These are phyloP conservation scores for Drosophila bifasciata DNA, from an alignment of 1,140 invertebrate species.

Conservation along the genomic window DNA sequence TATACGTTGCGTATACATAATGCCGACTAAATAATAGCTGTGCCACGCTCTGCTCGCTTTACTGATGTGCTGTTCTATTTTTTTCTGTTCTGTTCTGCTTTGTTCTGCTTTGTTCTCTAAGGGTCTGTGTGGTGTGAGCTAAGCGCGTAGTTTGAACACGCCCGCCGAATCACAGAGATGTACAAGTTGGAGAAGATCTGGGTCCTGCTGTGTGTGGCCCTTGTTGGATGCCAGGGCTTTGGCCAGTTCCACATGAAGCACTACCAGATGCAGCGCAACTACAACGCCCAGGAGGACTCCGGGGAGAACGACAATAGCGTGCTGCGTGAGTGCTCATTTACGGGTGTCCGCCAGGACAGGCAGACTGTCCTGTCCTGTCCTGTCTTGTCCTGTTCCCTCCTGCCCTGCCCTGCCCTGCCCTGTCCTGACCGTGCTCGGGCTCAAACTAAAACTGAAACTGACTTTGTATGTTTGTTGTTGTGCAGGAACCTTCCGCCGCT, in stretches of 20 bases:
- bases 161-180: slow-evolving; percentile 56
- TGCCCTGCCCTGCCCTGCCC: background rate
- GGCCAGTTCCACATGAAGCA: slow-evolving; percentile 81
- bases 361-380: no score
- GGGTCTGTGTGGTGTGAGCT: slow-evolving; percentile 62
- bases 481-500: slow-evolving; percentile 77
- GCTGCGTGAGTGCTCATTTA: slow-evolving; percentile 54
- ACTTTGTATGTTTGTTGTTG: background rate
- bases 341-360: background rate
- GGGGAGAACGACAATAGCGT: slow-evolving; percentile 71
- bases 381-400: background rate
- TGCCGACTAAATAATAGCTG: slow-evolving; percentile 19
- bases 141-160: slow-evolving; percentile 69
- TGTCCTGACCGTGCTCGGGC: no score
- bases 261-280: slow-evolving; percentile 71
- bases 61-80: no score
- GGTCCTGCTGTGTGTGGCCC: slow-evolving; percentile 43
- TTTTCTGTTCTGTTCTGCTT: no score
- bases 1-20: slow-evolving; percentile 75
- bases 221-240: slow-evolving; percentile 56
- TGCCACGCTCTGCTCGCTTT: slow-evolving; percentile 1
- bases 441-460: background rate
- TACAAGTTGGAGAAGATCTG: slow-evolving; percentile 57
- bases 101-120: no score
- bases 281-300: slow-evolving; percentile 69